phyloP scores from a whole-genome alignment of 2,888 invertebrate species.

The Acrobasis suavella region DNA sequence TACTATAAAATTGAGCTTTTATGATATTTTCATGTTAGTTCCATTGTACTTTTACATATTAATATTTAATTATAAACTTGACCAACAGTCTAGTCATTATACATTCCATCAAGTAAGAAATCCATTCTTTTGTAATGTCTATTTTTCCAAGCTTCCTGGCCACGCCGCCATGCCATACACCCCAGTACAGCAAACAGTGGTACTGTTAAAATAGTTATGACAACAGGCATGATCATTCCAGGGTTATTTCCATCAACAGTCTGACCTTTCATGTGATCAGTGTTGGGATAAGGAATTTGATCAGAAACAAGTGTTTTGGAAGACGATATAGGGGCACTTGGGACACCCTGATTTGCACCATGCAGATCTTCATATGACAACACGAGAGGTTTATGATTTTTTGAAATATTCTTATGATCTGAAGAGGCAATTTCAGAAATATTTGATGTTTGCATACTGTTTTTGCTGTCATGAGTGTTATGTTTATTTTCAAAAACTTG shows the following conservation, averaged over 20 bases:
- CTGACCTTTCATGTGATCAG: conserved; percentile 38
- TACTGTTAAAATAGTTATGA: conserved; percentile 87
- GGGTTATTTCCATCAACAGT: conserved; percentile 64
- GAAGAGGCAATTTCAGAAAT: not conserved
- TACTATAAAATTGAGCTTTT: not conserved
- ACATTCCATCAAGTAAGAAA: conserved; percentile 94
- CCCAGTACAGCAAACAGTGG: conserved; percentile 87
- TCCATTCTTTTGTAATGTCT: conserved; percentile 94
- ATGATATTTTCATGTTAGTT: not conserved
- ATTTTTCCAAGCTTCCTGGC: conserved; percentile 93
- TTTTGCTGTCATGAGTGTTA: conserved; percentile 29
- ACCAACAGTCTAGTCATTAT: conserved; percentile 85
- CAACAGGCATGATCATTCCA: conserved; percentile 88
- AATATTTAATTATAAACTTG: not conserved
- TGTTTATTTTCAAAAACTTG: conserved; percentile 23
- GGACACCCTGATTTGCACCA: conserved; percentile 39
- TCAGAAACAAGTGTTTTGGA: conserved; percentile 39
- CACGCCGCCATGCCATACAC: conserved; percentile 85
- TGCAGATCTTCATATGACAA: conserved; percentile 55
- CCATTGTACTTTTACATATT: not conserved
- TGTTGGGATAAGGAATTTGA: conserved; percentile 46
- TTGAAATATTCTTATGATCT: not conserved
- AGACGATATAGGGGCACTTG: conserved; percentile 39
- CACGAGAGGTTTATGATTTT: conserved; percentile 55
- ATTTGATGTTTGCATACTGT: conserved; percentile 31